Evolutionary conservation across 2,113 vertebrate species (phyloP), one percentile per base, ranked within the genome.

Genomic region (Vimba vimba): DNA sequence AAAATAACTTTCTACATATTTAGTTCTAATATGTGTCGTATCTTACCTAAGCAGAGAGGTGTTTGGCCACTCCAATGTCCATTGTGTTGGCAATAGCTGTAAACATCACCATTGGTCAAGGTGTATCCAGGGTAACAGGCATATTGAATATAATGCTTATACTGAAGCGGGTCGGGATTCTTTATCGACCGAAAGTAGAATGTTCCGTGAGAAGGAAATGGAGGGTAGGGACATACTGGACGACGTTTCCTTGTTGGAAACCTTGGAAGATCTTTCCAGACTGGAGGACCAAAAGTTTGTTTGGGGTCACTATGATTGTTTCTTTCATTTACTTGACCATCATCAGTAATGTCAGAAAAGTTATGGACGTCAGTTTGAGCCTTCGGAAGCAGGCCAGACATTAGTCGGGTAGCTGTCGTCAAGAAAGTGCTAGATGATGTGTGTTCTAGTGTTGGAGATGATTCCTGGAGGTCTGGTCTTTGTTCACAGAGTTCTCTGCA

Each of bases 111-210:
- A 57, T 92, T 85, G 79, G 91, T 91, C 86, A 95, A 86, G 0
- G 91, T 93, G 45, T 94, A 94, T 50, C 93, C 94, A 23, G 92
- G 89, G 64, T 92, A 93, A 88, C 94, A 95, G 55, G 90, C 90
- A 3, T 94, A 95, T 81, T 94, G 92, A 23, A 95, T 89, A 80
- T 93, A 94, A 68, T 94, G 90, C 33, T 78, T 92, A 88, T 92
- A 91, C 36, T 93, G 91, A 82, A 69, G 33, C 1, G 89, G 89
- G 13, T 74, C 84, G 4, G 91, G 91, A 71, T 92, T 91, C 68
- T 82, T 88, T 6, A 92, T 81, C 4, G 90, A 93, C 15, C 85
- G 89, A 27, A 94, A 94, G 85, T 91, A 91, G 85, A 94, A 92
- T 2, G 93, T 94, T 17, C 94, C 94, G 2, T 94, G 92, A 64